Percentiles rank a stretch among this genome's conserved stretches.
phyloP scores from a whole-genome alignment of 2,113 vertebrate species.

The Falco punctatus region DNA sequence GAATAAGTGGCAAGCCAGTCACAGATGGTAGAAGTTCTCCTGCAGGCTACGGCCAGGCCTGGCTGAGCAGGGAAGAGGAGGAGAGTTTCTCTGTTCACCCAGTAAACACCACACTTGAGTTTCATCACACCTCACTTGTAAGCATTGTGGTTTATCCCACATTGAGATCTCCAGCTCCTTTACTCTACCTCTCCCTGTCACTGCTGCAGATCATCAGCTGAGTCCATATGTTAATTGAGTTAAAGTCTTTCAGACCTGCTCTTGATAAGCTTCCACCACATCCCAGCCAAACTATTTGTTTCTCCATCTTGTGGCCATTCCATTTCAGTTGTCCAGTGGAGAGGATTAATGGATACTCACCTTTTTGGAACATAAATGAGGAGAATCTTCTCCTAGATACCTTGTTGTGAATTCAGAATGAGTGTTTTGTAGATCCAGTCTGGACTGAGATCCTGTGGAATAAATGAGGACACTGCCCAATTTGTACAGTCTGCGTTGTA shows the following conservation, averaged over 20 bases:
- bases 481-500: background rate
- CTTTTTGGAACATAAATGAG: background rate
- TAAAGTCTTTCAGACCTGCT: background rate
- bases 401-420: background rate
- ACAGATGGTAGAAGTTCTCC: background rate
- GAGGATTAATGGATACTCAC: background rate
- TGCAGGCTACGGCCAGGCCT: background rate
- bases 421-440: background rate
- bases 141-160: rapidly evolving
- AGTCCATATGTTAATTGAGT: rapidly evolving
- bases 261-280: background rate
- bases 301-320: background rate
- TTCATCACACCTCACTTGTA: background rate
- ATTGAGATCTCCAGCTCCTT: background rate
- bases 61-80: background rate
- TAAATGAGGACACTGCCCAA: background rate
- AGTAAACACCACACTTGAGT: background rate
- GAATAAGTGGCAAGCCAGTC: background rate
- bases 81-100: background rate
- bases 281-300: background rate
- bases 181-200: background rate
- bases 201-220: background rate
- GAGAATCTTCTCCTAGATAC: background rate
- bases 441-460: background rate
- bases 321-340: background rate